A percentile compares a stretch with the other conserved stretches of the same genome.
Conservation (phyloP, 2,113 vertebrate genomes). For the Lethenteron camtschaticum region DNA sequence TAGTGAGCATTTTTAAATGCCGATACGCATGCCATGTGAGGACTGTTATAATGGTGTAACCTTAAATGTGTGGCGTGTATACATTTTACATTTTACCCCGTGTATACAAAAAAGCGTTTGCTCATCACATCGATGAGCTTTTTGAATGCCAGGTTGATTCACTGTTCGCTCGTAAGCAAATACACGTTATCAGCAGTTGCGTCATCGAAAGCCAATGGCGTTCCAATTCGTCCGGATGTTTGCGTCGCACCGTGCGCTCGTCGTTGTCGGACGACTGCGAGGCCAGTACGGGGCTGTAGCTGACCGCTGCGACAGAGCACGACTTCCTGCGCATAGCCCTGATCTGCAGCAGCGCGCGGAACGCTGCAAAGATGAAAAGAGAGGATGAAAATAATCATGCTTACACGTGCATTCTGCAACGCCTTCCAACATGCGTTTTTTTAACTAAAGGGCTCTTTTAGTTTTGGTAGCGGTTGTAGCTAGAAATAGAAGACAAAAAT, state of each 20-base stretch:
- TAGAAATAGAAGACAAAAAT: too few relatives aligned
- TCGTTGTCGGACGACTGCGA: conserved; percentile 79
- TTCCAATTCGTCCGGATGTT: neutral
- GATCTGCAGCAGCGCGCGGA: conserved; percentile 90
- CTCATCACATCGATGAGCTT: neutral
- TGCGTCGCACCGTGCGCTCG: conserved; percentile 53
- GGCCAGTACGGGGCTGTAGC: conserved; percentile 71
- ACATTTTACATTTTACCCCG: neutral
- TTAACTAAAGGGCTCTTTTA: too few relatives aligned
- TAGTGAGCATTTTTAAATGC: too few relatives aligned
- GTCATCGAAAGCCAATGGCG: too few relatives aligned
- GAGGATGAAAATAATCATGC: too few relatives aligned
- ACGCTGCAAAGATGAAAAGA: conserved; percentile 27
- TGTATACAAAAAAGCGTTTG: neutral
- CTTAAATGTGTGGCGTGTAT: neutral
- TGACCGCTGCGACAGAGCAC: conserved; percentile 45
- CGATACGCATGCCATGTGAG: too few relatives aligned
- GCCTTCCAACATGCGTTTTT: too few relatives aligned
- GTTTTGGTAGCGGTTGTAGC: too few relatives aligned
- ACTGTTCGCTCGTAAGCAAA: neutral
- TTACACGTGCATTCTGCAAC: too few relatives aligned
- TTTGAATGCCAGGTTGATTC: neutral
- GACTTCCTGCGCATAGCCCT: conserved; percentile 87
- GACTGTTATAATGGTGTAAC: neutral
- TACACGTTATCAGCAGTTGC: too few relatives aligned